Evolutionary conservation across 2,888 invertebrate species (phyloP), one percentile per base, ranked within the genome.

Genomic region (Pyrrhia umbra): DNA sequence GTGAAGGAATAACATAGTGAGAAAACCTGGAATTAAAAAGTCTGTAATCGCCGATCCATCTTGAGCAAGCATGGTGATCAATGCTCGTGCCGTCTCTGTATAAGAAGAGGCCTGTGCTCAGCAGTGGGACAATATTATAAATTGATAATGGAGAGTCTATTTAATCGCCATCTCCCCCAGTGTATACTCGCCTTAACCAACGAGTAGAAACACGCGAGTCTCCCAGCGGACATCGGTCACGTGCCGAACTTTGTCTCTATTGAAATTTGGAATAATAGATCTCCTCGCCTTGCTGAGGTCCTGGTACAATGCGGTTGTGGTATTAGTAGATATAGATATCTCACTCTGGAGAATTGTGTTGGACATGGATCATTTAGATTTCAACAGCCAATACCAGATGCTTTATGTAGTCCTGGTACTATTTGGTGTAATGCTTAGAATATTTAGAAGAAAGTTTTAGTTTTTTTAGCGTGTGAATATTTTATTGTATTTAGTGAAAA

Each of bases 191-290:
- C 25, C 71, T 55, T 70, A 65, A 56, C 10, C 69, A 54, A 60
- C 43, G 42, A 39, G 43, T 30, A 43, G 46, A 39, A 43, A 45
- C 59, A 46, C 66, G 59, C 39, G 59, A 52, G 34, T 27, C 59
- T 71, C 71, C 71, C 72, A 49, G 15, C 45, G 72, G 80, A 59
- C 73, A 67, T 59, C 51, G 54, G 73, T 71, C 80, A 77, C 76
- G 77, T 72, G 47, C 55, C 68, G 49, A 77, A 77, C 68, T 77
- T 80, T 65, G 78, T 73, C 68, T 73, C 61, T 55, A 74, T 77
- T 77, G 61, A 73, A 77, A 72, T 77, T 80, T 39, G 61, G 78
- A 58, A 77, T 80, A 80, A 68, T 80, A 68, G 54, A 73, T 80
- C 61, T 61, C 55, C 49, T 64, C 46, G 74, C 51, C 39, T 47